Conservation (phyloP, 2,113 vertebrate genomes). For the Benitochromis conjunctus region DNA sequence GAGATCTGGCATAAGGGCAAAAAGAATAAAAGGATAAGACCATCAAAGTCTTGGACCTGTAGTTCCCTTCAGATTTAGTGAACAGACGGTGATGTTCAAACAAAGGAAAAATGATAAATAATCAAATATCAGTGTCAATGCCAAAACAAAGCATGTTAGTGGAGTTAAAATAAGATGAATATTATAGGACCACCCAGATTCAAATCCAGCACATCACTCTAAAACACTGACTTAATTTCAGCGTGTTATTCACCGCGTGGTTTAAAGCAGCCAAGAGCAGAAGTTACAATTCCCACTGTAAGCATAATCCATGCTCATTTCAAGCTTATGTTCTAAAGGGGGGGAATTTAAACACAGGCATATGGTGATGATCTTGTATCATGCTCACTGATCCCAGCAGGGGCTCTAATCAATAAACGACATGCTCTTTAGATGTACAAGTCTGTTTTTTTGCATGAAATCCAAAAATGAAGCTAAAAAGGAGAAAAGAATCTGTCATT, state of each 20-base stretch:
- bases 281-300: conserved; percentile 35
- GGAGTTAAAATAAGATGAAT: neutral
- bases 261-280: conserved; percentile 37
- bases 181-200: neutral
- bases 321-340: conserved; percentile 53
- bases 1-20: neutral
- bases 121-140: neutral
- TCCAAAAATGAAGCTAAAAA: neutral
- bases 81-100: neutral
- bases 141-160: neutral
- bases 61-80: neutral
- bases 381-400: conserved; percentile 45
- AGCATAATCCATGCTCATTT: conserved; percentile 66
- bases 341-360: conserved; percentile 61
- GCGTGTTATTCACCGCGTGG: conserved; percentile 31
- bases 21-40: neutral
- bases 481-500: neutral
- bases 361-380: conserved; percentile 63
- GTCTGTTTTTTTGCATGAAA: neutral
- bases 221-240: conserved; percentile 28
- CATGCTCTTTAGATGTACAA: conserved; percentile 26
- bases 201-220: conserved; percentile 29
- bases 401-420: conserved; percentile 54
- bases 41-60: neutral
- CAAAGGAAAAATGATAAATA: neutral